Percentiles rank a stretch among this genome's conserved stretches.
phyloP scores from a whole-genome alignment of 2,797 vertebrate species.

The Anguilla marmorata region DNA sequence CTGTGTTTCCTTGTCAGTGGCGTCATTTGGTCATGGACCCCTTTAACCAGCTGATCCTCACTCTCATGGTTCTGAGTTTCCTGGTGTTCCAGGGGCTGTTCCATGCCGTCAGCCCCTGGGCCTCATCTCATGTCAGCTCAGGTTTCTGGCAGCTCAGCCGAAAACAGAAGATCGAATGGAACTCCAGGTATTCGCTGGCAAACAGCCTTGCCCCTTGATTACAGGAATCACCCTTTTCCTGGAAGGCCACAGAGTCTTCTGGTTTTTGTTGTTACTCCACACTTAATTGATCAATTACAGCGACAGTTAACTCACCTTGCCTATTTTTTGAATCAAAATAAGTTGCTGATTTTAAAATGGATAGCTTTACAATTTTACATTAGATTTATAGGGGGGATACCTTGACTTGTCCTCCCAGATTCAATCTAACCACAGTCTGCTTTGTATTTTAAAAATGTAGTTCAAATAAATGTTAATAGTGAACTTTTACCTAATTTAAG shows the following conservation, averaged over 20 bases:
- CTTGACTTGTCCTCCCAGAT: not conserved
- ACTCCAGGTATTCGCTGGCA: slow-evolving; percentile 83
- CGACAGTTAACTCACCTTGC: not conserved
- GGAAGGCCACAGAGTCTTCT: no score
- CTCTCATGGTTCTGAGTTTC: slow-evolving; percentile 82
- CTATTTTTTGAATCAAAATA: not conserved
- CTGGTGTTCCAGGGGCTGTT: slow-evolving; percentile 90
- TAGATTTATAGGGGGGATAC: not conserved
- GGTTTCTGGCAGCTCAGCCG: slow-evolving; percentile 81
- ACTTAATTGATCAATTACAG: not conserved
- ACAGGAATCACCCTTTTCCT: no score
- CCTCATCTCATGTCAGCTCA: slow-evolving; percentile 78
- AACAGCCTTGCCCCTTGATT: not conserved
- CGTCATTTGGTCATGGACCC: slow-evolving; percentile 82
- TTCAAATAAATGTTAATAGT: not conserved
- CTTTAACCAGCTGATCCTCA: slow-evolving; percentile 77
- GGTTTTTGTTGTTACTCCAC: no score
- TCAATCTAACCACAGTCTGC: not conserved
- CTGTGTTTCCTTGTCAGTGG: slow-evolving; percentile 40
- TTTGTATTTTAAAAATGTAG: not conserved
- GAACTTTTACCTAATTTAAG: not conserved
- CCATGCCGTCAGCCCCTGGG: slow-evolving; percentile 85
- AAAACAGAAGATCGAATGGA: slow-evolving; percentile 98
- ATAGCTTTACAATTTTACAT: not conserved
- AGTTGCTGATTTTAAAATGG: not conserved